Base-by-base conservation (phyloP, 2,888 invertebrate species). In the Volucella zonaria region DNA sequence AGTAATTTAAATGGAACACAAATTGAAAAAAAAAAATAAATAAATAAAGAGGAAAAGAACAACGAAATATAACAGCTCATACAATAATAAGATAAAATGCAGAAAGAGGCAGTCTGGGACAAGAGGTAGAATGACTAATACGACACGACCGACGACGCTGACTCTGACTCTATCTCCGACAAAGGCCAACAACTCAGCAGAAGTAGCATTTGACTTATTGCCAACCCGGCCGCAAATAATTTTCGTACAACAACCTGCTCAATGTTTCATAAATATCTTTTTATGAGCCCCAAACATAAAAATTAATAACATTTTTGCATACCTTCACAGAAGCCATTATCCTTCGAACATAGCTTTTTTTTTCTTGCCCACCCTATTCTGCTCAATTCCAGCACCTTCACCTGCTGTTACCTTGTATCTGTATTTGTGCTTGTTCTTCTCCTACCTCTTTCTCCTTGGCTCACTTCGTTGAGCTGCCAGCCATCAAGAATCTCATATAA, bases 231-330 rank as follows among this genome's bases (percentile, higher is more conserved):
- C 83, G 80, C 79, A 83, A 79, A 83, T 80, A 79, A 75, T 83
- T 79, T 79, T 83, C 66, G 75, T 80, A 80, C 83, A 79, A 79
- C 79, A 83, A 83, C 71, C 75, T 83, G 70, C 79, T 83, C 79
- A 80, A 79, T 83, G 79, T 83, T 83, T 76, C 83, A 83, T 83
- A 75, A 83, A 83, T 83, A 83, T 75, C 83, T 76, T 83, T 83
- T 83, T 80, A 83, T 83, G 83, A 67, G 70, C 59, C 70, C 70
- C 45, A 70, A 83, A 83, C 79, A 83, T 83, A 71, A 83, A 83
- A 83, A 83, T 80, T 83, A 83, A 83, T 83, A 83, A 83, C 83
- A 71, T 83, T 83, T 83, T 75, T 83, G 79, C 83, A 83, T 83
- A 83, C 83, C 75, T 83, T 59, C 66, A 58, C 78, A 79, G 49